phyloP scores from a whole-genome alignment of 2,113 vertebrate genomes.

The Cinclus mexicanus region DNA sequence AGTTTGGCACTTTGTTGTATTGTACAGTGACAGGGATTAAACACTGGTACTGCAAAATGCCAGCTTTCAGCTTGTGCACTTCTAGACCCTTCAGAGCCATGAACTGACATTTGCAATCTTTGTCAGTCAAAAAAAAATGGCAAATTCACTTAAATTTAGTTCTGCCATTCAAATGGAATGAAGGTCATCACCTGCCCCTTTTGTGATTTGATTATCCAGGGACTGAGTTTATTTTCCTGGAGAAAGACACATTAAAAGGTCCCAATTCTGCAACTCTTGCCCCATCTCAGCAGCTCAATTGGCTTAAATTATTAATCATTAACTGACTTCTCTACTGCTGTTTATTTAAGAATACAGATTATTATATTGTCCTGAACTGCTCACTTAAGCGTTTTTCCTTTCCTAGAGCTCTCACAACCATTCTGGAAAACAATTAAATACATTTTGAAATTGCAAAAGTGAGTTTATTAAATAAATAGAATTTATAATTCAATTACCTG shows the following conservation, averaged over 20 bases:
- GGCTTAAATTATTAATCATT: conserved; percentile 46
- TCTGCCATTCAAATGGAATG: conserved; percentile 70
- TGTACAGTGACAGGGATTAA: conserved; percentile 52
- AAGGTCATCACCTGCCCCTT: conserved; percentile 63
- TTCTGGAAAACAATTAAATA: conserved; percentile 7
- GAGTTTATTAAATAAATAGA: not conserved
- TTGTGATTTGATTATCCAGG: conserved; percentile 59
- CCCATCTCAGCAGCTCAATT: not conserved
- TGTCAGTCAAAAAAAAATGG: conserved; percentile 63
- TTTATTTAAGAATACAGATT: conserved; percentile 47
- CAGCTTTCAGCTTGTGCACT: conserved; percentile 59
- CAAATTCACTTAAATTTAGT: conserved; percentile 74
- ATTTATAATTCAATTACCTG: conserved; percentile 56
- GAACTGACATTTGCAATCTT: conserved; percentile 66
- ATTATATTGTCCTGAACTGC: not conserved
- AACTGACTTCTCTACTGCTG: conserved; percentile 9
- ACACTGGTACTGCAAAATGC: conserved; percentile 58
- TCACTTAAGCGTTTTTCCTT: not conserved
- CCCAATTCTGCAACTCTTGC: not conserved
- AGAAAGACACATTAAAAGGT: not conserved
- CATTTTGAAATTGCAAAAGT: conserved; percentile 11
- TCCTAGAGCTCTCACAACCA: not conserved
- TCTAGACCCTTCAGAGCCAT: conserved; percentile 53
- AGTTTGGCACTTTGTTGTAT: conserved; percentile 34
- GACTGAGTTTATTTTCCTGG: conserved; percentile 39